Evolutionary conservation across 2,888 invertebrate species (phyloP).

Genomic region (Sisyra terminalis): DNA sequence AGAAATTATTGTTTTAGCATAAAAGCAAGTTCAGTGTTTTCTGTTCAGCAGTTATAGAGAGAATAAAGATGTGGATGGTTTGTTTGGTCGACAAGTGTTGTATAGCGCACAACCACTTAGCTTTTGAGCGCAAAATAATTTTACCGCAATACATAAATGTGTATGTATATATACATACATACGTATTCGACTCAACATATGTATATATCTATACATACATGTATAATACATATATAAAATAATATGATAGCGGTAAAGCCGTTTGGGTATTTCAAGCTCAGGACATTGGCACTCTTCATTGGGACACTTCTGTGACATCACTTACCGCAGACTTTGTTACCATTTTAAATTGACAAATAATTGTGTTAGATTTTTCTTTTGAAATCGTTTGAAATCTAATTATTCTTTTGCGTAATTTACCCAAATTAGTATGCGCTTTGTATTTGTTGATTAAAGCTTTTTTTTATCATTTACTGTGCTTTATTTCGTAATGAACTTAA

Average conservation of each 20-base stretch:
- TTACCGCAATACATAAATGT: conserved; percentile 8
- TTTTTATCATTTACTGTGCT: no score
- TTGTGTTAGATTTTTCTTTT: no score
- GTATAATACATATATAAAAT: not conserved
- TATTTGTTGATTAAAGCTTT: no score
- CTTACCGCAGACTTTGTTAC: no score
- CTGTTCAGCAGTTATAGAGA: not conserved
- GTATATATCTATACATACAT: not conserved
- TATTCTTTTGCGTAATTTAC: no score
- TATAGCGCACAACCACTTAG: conserved; percentile 7
- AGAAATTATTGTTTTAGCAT: no score
- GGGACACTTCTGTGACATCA: no score
- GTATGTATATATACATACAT: conserved; percentile 1
- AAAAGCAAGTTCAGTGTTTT: not conserved
- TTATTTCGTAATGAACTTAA: no score
- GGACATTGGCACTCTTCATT: no score
- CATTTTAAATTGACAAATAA: no score
- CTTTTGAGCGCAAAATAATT: conserved; percentile 9
- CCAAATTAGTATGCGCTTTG: no score
- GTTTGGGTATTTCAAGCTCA: not conserved
- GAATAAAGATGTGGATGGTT: not conserved
- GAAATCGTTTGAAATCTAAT: no score
- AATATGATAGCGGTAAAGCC: not conserved
- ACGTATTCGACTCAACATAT: conserved; percentile 1
- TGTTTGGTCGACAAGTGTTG: conserved; percentile 3